A percentile compares a stretch with the other conserved stretches of the same genome.
Conservation (phyloP, 2,888 invertebrate genomes). For the Cosmorhoe ocellata region DNA sequence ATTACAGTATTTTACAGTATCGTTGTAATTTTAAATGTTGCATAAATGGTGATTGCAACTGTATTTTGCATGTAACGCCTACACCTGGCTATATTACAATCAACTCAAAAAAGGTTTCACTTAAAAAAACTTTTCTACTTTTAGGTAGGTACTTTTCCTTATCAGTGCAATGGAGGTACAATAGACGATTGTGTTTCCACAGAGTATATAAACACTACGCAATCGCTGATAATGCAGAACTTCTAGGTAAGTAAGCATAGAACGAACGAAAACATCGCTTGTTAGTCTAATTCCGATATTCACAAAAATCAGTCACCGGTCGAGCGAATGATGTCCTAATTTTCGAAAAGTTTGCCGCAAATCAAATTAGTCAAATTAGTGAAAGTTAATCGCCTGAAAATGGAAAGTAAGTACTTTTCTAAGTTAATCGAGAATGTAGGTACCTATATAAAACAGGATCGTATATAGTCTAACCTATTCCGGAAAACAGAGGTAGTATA, state of each 20-base stretch:
- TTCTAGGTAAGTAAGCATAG: conserved; percentile 26
- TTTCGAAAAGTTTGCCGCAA: neutral
- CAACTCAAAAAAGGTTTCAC: neutral
- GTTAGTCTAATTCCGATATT: conserved; percentile 35
- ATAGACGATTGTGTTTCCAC: conserved; percentile 65
- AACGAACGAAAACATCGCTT: conserved; percentile 40
- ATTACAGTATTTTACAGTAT: too few species aligned
- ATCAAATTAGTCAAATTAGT: neutral
- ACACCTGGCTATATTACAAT: conserved; percentile 13
- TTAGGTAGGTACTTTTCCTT: conserved; percentile 47
- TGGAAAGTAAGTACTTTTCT: conserved; percentile 39
- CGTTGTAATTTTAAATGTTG: too few species aligned
- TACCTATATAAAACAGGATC: too few species aligned
- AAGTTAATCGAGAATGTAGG: neutral
- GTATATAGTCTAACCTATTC: too few species aligned
- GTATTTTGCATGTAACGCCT: too few species aligned
- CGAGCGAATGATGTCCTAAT: conserved; percentile 7
- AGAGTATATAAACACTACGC: conserved; percentile 67
- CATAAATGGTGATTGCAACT: too few species aligned
- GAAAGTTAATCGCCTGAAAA: conserved; percentile 14
- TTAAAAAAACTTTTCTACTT: conserved; percentile 1
- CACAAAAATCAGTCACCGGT: conserved; percentile 4
- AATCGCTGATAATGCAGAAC: conserved; percentile 46
- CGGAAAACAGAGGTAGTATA: too few species aligned
- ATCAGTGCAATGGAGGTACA: conserved; percentile 59